These are phyloP conservation scores for Lacanobia wlatinum DNA, from an alignment of 2,888 invertebrate genomes.

Conservation along the genomic window DNA sequence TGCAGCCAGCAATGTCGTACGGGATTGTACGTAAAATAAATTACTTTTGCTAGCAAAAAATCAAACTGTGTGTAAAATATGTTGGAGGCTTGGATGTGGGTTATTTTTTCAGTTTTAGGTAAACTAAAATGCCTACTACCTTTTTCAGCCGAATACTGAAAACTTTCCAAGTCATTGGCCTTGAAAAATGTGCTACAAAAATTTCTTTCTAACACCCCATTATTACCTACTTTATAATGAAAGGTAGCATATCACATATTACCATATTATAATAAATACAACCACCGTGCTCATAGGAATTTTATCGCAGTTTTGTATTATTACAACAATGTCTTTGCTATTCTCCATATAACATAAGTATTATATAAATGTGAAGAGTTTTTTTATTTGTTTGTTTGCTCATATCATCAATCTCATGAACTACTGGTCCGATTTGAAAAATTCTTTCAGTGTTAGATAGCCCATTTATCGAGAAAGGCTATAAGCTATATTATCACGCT, in stretches of 20 bases:
- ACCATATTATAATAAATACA: not conserved
- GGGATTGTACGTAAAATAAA: slow-evolving; percentile 60
- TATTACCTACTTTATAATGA: slow-evolving; percentile 25
- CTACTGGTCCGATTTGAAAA: too few species aligned
- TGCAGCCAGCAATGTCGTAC: slow-evolving; percentile 60
- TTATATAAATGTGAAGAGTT: too few species aligned
- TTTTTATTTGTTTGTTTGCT: too few species aligned
- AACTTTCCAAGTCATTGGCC: slow-evolving; percentile 23
- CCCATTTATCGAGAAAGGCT: too few species aligned
- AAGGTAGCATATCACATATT: slow-evolving; percentile 13
- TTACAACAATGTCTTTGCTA: not conserved
- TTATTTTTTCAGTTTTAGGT: slow-evolving; percentile 19
- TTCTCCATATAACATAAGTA: not conserved
- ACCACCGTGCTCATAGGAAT: slow-evolving; percentile 1
- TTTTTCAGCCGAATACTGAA: not conserved
- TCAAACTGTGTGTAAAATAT: slow-evolving; percentile 33
- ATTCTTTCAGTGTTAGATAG: too few species aligned
- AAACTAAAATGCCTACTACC: not conserved
- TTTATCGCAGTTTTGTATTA: not conserved
- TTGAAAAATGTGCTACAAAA: slow-evolving; percentile 18
- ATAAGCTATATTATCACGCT: too few species aligned
- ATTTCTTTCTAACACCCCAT: slow-evolving; percentile 13
- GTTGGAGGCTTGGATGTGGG: slow-evolving; percentile 20
- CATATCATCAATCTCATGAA: too few species aligned
- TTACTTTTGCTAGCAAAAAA: slow-evolving; percentile 55